phyloP scores from a whole-genome alignment of 2,113 vertebrate species.

The Amblyornis subalaris region DNA sequence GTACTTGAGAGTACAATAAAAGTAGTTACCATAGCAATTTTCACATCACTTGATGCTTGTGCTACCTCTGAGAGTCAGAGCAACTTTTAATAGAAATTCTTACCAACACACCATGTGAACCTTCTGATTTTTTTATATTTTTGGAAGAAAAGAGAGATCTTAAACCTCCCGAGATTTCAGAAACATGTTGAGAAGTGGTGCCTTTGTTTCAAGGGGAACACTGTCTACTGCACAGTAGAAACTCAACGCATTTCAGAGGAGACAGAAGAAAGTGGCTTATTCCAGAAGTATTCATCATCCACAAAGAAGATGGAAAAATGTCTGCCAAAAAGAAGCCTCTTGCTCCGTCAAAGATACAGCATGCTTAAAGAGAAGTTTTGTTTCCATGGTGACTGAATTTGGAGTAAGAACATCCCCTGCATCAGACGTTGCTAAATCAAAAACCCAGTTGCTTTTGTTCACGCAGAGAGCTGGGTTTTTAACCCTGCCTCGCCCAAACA shows the following conservation, averaged over 20 bases:
- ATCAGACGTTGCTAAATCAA: constrained; percentile 46
- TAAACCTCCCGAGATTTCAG: not conserved
- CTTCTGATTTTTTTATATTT: not conserved
- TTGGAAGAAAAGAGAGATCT: not conserved
- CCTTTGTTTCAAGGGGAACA: constrained; percentile 30
- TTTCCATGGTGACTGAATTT: constrained; percentile 67
- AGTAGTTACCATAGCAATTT: constrained; percentile 60
- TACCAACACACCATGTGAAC: not conserved
- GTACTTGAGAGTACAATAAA: constrained; percentile 12
- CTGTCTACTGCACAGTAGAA: not conserved
- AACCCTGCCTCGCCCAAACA: constrained; percentile 16
- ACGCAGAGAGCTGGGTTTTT: not conserved
- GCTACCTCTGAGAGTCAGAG: constrained; percentile 5
- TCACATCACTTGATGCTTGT: constrained; percentile 33
- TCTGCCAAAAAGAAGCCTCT: constrained; percentile 43
- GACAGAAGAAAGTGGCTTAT: not conserved
- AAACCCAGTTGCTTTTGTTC: constrained; percentile 48
- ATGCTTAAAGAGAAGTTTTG: constrained; percentile 48
- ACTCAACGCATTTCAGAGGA: not conserved
- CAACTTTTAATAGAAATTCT: constrained; percentile 39
- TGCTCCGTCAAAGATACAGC: constrained; percentile 16
- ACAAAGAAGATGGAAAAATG: constrained; percentile 34
- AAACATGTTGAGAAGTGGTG: not conserved
- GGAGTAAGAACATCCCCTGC: constrained; percentile 47
- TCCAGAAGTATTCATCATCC: constrained; percentile 19